Base-by-base conservation (phyloP, 2,797 vertebrate genomes). In the Monodelphis domestica region DNA sequence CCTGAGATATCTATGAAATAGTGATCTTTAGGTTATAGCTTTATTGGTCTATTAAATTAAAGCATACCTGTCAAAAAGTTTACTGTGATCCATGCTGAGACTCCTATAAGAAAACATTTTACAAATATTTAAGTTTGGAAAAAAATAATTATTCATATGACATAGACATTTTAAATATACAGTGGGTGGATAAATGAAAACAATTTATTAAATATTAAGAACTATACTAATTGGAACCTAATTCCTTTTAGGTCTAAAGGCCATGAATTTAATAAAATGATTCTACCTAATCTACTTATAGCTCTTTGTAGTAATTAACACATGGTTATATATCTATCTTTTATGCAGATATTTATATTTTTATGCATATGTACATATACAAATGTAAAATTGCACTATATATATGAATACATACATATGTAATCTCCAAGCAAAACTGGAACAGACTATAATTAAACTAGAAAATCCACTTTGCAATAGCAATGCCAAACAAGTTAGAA, bases 21-120 rank as follows among this genome's bases (percentile, higher is more conserved):
- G 63, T 87, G n/a, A 91, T 90, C 70, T 89, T 24, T 4, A 0
- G 21, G 21, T 78, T 21, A 45, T 38, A 78, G 21, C 10, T 84
- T 84, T 84, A 84, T 10, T 84, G 38, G 70, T 3, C 70, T 84
- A 12, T 2, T 52, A 6, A 30, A 53, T 3, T 78, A 38, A 51
- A 53, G 96, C 97, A 4, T 97, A 99, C 99, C 99, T 97, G 98
- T 99, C 96, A 99, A 98, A 98, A 99, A 99, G 98, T 99, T 99
- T 97, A 99, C 96, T 0, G 99, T 99, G 98, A 99, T 99, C 99
- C 99, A 99, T 0, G 99, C 99, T 38, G 99, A 99, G 96, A 99
- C 99, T 54, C 99, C 99, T 99, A 96, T 53, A 95, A 94, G 53
- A 90, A 96, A 96, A 95, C 91, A n/a, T 96, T 94, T 78, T 28